Percentiles rank a stretch among this genome's conserved stretches.
phyloP scores from a whole-genome alignment of 2,113 vertebrate genomes.

The Nothobranchius furzeri region DNA sequence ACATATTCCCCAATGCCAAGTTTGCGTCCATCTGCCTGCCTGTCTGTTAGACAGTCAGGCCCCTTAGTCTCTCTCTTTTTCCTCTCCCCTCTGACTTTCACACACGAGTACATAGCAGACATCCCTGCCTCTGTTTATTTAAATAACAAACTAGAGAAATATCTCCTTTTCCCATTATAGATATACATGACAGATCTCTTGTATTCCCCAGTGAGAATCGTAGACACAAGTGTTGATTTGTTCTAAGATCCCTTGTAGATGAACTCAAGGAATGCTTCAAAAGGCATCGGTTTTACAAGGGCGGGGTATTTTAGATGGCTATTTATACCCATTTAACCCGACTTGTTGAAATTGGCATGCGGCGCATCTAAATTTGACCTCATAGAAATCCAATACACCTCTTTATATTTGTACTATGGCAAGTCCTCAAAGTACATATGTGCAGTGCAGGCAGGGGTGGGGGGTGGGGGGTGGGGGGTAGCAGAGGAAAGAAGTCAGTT shows the following conservation, averaged over 20 bases:
- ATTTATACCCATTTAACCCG: conserved; percentile 30
- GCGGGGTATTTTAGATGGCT: conserved; percentile 34
- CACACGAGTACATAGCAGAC: conserved; percentile 73
- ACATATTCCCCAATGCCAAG: conserved; percentile 75
- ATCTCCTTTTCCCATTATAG: conserved; percentile 58
- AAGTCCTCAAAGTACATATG: conserved; percentile 42
- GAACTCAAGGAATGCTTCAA: conserved; percentile 28
- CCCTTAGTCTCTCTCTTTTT: conserved; percentile 51
- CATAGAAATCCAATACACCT: conserved; percentile 53
- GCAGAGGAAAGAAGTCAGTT: conserved; percentile 53
- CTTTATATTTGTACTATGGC: conserved; percentile 15
- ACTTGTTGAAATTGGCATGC: conserved; percentile 47
- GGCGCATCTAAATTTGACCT: conserved; percentile 29
- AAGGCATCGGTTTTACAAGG: conserved; percentile 33
- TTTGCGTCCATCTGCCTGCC: conserved; percentile 67
- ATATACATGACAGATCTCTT: conserved; percentile 52
- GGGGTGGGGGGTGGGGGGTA: conserved; percentile 18
- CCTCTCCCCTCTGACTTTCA: conserved; percentile 61
- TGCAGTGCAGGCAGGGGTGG: conserved; percentile 32
- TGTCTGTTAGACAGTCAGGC: conserved; percentile 68
- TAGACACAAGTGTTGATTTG: conserved; percentile 43
- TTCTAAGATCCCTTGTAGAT: conserved; percentile 27
- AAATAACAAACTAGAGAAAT: conserved; percentile 68
- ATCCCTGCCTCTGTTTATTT: conserved; percentile 71
- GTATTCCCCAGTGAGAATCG: conserved; percentile 44